Percentiles rank a stretch among this genome's conserved stretches.
Evolutionary conservation across 2,113 vertebrate genomes (phyloP).

Genomic region (Channa argus): DNA sequence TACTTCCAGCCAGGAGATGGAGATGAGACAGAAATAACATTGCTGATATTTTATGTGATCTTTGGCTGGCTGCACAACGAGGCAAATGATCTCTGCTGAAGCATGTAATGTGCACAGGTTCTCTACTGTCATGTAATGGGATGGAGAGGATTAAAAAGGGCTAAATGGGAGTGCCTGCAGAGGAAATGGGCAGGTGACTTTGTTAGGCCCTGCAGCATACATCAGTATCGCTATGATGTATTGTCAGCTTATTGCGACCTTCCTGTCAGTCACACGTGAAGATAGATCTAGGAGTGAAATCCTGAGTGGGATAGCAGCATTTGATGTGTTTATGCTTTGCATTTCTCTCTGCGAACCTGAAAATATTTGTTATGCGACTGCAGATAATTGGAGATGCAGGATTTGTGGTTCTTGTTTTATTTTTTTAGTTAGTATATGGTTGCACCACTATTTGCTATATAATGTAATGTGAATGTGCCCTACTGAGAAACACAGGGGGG

Average conservation of each 20-base stretch:
- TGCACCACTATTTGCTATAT: constrained; percentile 11
- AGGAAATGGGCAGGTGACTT: constrained; percentile 56
- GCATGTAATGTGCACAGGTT: constrained; percentile 65
- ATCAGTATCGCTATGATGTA: constrained; percentile 47
- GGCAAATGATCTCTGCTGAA: constrained; percentile 64
- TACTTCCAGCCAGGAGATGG: constrained; percentile 61
- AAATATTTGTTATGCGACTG: constrained; percentile 23
- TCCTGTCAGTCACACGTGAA: constrained; percentile 57
- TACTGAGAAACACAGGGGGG: constrained; percentile 37
- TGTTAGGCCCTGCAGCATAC: constrained; percentile 50
- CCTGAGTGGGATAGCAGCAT: constrained; percentile 16
- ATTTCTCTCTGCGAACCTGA: constrained; percentile 21
- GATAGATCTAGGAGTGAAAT: constrained; percentile 19
- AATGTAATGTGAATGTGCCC: constrained; percentile 55
- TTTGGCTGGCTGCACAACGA: constrained; percentile 54
- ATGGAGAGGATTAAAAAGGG: constrained; percentile 70
- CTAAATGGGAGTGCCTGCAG: constrained; percentile 60
- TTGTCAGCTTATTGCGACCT: constrained; percentile 66
- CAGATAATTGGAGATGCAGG: constrained; percentile 42
- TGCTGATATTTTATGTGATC: constrained; percentile 74
- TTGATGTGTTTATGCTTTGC: constrained; percentile 4
- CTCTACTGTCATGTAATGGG: constrained; percentile 65
- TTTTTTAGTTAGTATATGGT: constrained; percentile 21
- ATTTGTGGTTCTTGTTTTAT: constrained; percentile 28
- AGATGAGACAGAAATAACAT: constrained; percentile 75